Percentiles rank a stretch among this genome's conserved stretches.
Conservation (phyloP, 2,113 vertebrate genomes). For the Cyanoderma ruficeps region DNA sequence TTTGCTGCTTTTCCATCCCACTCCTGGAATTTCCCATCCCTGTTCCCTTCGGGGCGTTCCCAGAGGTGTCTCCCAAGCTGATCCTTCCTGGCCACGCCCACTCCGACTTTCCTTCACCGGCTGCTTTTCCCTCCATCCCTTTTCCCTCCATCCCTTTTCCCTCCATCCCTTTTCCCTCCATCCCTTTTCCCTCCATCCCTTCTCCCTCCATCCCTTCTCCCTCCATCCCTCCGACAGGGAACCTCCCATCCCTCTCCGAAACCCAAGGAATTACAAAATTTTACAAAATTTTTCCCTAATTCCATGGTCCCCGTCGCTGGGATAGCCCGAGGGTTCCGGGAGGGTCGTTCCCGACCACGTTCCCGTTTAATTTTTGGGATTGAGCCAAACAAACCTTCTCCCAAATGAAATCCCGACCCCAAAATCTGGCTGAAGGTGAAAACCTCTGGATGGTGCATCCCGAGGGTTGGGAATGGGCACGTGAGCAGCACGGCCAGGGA, state of each 20-base stretch:
- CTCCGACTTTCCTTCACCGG: background rate
- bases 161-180: too few species aligned
- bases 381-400: background rate
- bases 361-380: background rate
- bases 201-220: too few species aligned
- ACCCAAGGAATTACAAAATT: too few species aligned
- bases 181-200: too few species aligned
- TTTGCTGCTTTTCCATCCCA: background rate
- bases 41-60: fast-evolving
- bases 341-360: background rate
- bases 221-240: background rate
- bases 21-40: background rate
- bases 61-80: background rate
- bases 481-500: background rate
- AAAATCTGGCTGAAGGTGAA: background rate
- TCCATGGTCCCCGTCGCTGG: background rate
- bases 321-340: background rate
- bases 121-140: background rate
- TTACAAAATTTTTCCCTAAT: background rate
- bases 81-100: background rate
- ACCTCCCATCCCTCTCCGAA: background rate
- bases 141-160: too few species aligned
- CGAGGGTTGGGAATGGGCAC: background rate
- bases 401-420: background rate
- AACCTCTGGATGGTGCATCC: background rate